Conservation (phyloP, 2,797 vertebrate species). For the Hyperoplus immaculatus region DNA sequence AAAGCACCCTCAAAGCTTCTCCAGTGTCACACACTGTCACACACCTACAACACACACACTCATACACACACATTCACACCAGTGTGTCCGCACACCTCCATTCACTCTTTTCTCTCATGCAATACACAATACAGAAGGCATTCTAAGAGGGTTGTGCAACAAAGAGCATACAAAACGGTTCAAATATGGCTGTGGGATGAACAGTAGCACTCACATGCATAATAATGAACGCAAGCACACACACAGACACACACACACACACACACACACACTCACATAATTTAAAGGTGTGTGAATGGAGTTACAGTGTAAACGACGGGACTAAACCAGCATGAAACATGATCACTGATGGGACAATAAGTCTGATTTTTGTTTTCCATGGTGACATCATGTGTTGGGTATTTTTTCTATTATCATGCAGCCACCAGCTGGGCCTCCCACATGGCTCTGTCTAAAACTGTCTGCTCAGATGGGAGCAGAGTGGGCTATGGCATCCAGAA, state of each 20-base stretch:
- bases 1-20: conserved; percentile 77
- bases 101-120: conserved; percentile 66
- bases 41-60: conserved; percentile 36
- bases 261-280: conserved; percentile 31
- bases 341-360: conserved; percentile 29
- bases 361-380: conserved; percentile 13
- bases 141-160: conserved; percentile 86
- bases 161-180: conserved; percentile 82
- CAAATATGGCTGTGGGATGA: conserved; percentile 81
- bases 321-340: conserved; percentile 30
- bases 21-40: conserved; percentile 42
- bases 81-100: conserved; percentile 43
- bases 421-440: conserved; percentile 58
- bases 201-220: conserved; percentile 73
- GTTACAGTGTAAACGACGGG: conserved; percentile 30
- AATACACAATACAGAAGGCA: conserved; percentile 81
- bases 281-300: conserved; percentile 35
- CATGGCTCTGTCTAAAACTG: conserved; percentile 40
- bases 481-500: conserved; percentile 13
- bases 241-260: conserved; percentile 38
- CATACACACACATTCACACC: conserved; percentile 36
- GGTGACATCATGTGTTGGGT: conserved; percentile 47
- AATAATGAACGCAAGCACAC: conserved; percentile 50
- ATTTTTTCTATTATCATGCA: conserved; percentile 28
- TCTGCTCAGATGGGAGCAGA: conserved; percentile 47